Base-by-base conservation (phyloP, 2,797 vertebrate species). In the Ctenosaura bakeri region DNA sequence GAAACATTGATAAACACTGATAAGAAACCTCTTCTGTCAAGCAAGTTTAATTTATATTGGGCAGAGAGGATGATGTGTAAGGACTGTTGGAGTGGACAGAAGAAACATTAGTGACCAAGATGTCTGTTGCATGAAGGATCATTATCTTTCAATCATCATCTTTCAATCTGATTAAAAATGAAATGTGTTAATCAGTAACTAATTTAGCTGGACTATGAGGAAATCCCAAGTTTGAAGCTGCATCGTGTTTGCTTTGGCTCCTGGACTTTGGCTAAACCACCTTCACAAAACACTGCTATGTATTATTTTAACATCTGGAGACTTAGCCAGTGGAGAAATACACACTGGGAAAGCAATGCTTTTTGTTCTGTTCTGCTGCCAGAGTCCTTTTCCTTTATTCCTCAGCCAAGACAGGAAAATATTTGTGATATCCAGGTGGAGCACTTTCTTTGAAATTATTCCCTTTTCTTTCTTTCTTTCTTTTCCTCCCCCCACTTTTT, bases 311-410 rank as follows among this genome's bases (percentile, higher is more conserved):
- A 94, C 93, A 93, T 95, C 94, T 95, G 95, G 95, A 95, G 94
- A 94, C 88, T 96, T 87, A 85, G 35, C 83, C 85, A 64, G 84
- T 46, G 84, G 77, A 94, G 93, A 89, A 93, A 94, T 29, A 94
- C 93, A 92, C 90, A 92, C 92, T 59, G 86, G 95, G 91, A 94
- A 94, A 95, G 94, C 90, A 94, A 95, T 91, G 92, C 42, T 92
- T 94, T 95, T 91, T 78, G 87, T 94, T 96, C 87, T 87, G 83
- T 91, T 96, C 95, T 95, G 82, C 84, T 95, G 94, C 94, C 96
- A 96, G 94, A 91, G 90, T 69, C 79, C 85, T 88, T 95, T 93
- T 86, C 20, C 95, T 95, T 96, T 96, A 92, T 96, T 97, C 95
- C 93, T 64, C 76, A 54, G 93, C 96, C 94, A 96, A 94, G 94